Evolutionary conservation across 2,113 vertebrate species (phyloP), one percentile per base, ranked within the genome.

Genomic region (Anas platyrhynchos): DNA sequence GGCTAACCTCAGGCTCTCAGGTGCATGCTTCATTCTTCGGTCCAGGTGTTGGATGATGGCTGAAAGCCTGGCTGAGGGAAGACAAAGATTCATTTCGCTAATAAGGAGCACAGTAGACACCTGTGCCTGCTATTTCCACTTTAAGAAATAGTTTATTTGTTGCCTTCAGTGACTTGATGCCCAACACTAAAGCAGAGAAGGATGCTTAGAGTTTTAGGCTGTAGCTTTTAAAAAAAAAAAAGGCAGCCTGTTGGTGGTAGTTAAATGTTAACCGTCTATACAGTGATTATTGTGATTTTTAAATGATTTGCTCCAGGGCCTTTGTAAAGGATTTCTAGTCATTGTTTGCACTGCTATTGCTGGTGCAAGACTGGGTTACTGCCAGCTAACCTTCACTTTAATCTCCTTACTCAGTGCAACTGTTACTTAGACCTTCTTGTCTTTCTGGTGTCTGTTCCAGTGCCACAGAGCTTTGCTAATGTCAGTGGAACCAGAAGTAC

Each of bases 11-110:
- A 52, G 54, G 54, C 82, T 72, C 9, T 17, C 1, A 5, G 23
- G 31, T 55, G 10, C 25, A 13, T 0, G 0, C 44, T 73, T 29
- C 5, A 0, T 82, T 83, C 31, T 73, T 16, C 55, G 46, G 2
- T 29, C 20, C 36, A 50, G 6, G 14, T n/a, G 36, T 41, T 55
- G n/a, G 17, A 8, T 66, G 59, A 15, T 44, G 38, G 20, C 38
- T 63, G 52, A 44, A 73, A 77, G 55, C 41, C 59, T 66, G 61
- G n/a, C 75, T 71, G 65, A 20, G 43, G 25, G 18, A 83, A 41
- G 23, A 5, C 5, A 27, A 48, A 55, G 44, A 8, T 83, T 36
- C 3, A 12, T 81, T 68, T 93, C 27, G 32, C 44, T n/a, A 61
- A 29, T 9, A 31, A 13, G 0, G 3, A 73, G 67, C 63, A 18